Evolutionary conservation across 2,888 invertebrate genomes (phyloP), one percentile per base, ranked within the genome.

Genomic region (Gryllus longicercus): DNA sequence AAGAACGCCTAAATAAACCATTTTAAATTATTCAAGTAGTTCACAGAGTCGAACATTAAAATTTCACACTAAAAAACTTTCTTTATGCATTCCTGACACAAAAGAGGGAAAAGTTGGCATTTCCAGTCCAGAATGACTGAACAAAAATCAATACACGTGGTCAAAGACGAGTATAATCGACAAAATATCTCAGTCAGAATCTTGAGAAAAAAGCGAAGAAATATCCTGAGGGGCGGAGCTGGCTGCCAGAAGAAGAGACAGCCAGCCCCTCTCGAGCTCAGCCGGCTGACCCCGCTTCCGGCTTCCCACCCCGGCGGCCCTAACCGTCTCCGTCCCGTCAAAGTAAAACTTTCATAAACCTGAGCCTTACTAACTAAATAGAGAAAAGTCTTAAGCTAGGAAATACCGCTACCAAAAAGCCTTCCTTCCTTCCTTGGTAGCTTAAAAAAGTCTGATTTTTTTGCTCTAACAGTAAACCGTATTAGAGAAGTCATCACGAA

Each of bases 281-380:
- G 63, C 63, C n/a, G 63, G 63, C 63, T 63, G 63, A 63, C 63
- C 14, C 63, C 63, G n/a, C 63, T 63, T 63, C 63, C 63, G 63
- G 63, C 14, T 4, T 14, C 63, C 12, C 63, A 11, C 63, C n/a
- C 63, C 14, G 16, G 12, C 0, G 16, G 63, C n/a, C 63, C 63
- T 63, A 18, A 63, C 38, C 38, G 8, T 38, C 38, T 18, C 63
- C 63, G 63, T 16, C 75, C 25, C 23, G 75, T 75, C 75, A 75
- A 75, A 75, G 75, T 75, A 25, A 75, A 75, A 75, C 75, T 75
- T 75, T 75, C 75, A 75, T 75, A 75, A 75, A 75, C 25, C 75
- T 75, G 21, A 75, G 75, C 75, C 75, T 21, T 75, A 75, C 23
- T 25, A 25, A 75, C 75, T 25, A 75, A 75, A 75, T 75, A 25